Percentiles rank a stretch among this genome's conserved stretches.
Conservation (phyloP, 2,888 invertebrate genomes). For the Pharmacophagus antenor region DNA sequence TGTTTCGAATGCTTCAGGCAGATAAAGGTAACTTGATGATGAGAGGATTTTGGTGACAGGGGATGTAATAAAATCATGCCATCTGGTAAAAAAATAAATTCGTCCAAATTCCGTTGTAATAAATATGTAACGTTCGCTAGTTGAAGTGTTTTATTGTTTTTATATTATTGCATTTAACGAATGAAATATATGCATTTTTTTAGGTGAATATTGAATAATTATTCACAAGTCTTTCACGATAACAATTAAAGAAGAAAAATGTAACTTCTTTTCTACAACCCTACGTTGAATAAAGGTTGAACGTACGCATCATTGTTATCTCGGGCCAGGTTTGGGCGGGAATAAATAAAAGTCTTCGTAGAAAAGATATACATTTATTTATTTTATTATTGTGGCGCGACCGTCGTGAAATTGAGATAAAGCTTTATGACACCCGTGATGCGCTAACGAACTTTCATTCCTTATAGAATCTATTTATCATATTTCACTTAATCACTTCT, state of each 20-base stretch:
- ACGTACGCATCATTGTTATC: constrained; percentile 77
- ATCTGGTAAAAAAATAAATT: too few relatives aligned
- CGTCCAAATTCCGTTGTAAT: too few relatives aligned
- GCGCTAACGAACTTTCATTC: constrained; percentile 66
- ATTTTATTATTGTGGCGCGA: constrained; percentile 72
- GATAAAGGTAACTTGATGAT: too few relatives aligned
- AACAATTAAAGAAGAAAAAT: constrained; percentile 1
- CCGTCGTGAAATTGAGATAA: constrained; percentile 64
- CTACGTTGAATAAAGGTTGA: constrained; percentile 51
- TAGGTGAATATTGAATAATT: not conserved
- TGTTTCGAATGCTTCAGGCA: too few relatives aligned
- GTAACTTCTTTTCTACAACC: constrained; percentile 34
- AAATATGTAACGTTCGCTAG: too few relatives aligned
- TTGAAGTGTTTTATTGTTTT: too few relatives aligned
- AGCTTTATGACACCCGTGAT: constrained; percentile 70
- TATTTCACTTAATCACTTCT: constrained; percentile 5
- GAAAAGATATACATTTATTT: constrained; percentile 74
- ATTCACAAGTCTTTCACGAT: constrained; percentile 4
- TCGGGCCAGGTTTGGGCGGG: constrained; percentile 65
- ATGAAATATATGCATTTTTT: too few relatives aligned
- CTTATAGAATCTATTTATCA: constrained; percentile 32
- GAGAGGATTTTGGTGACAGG: too few relatives aligned
- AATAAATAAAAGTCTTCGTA: constrained; percentile 76
- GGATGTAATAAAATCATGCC: too few relatives aligned
- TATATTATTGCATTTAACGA: too few relatives aligned